Evolutionary conservation across 2,113 vertebrate genomes (phyloP), one percentile per base, ranked within the genome.

Genomic region (Cichladusa arquata): DNA sequence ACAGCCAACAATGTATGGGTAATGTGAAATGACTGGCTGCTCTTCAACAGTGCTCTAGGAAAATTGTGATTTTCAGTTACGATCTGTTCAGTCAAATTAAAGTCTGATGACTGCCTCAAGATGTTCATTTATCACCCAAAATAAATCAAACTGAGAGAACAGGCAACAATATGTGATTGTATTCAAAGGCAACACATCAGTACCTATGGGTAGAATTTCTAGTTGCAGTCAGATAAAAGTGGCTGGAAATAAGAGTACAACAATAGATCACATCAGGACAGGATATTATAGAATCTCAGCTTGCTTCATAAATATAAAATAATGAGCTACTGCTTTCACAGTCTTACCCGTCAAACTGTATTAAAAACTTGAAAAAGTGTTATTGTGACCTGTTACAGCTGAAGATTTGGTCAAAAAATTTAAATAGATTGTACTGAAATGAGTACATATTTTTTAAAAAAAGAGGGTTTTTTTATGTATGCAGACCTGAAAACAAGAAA

Each of bases 41-140:
- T 91, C 70, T 88, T 93, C 72, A 90, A 31, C 47, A 73, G 67
- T 0, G 54, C 74, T 91, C 64, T 54, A 91, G 57, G 74, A 95
- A 96, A 92, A 94, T 70, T 78, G 83, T 90, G 88, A 84, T 92
- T 93, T 96, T 92, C 88, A 93, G 83, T 93, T 96, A 95, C 6
- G 48, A 93, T 95, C 86, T 94, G 66, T 94, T 95, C 90, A 88
- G 86, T 92, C 81, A 95, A 96, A 97, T 97, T 96, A 92, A 96
- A 94, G 73, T 93, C 79, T 91, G 91, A 90, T 85, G 87, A 92
- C 92, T 93, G 89, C 92, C 86, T 95, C 72, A 83, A 92, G 95
- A 96, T 50, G 58, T 90, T 79, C 84, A 96, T 96, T 96, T 96
- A 95, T 95, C 84, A 94, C 56, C 53, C 67, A 42, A 93, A 92